Percentiles rank a stretch among this genome's conserved stretches.
Conservation (phyloP, 2,113 vertebrate genomes). For the Porphyrio hochstetteri region DNA sequence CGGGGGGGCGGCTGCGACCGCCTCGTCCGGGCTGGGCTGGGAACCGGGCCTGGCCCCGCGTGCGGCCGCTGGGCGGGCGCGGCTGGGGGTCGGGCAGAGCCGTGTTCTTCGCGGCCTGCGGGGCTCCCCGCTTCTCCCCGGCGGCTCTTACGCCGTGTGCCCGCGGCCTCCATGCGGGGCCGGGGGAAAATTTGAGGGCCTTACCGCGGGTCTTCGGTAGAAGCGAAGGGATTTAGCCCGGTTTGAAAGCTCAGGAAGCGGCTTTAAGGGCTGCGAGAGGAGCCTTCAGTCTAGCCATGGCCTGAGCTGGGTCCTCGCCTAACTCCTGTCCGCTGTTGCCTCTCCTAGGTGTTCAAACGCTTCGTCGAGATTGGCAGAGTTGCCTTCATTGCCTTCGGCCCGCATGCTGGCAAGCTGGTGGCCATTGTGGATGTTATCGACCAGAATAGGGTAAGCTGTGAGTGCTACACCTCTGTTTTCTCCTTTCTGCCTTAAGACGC, state of each 20-base stretch:
- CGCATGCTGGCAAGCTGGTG: slow-evolving; percentile 91
- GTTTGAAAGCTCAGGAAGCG: too few species aligned
- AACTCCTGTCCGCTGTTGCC: accelerated
- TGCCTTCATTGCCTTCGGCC: slow-evolving; percentile 91
- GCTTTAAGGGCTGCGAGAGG: too few species aligned
- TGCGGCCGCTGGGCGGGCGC: not conserved
- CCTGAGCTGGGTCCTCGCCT: accelerated
- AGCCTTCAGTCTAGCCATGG: accelerated
- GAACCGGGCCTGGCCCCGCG: not conserved
- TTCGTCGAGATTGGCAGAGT: slow-evolving; percentile 95
- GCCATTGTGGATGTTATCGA: slow-evolving; percentile 97
- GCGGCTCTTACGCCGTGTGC: too few species aligned
- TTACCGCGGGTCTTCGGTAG: not conserved
- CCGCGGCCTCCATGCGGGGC: not conserved
- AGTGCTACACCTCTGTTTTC: accelerated
- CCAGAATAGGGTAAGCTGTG: slow-evolving; percentile 87
- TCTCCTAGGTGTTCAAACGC: slow-evolving; percentile 90
- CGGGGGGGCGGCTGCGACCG: too few species aligned
- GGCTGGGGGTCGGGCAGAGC: not conserved
- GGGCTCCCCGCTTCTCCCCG: not conserved
- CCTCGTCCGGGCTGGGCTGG: not conserved
- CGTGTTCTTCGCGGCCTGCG: too few species aligned
- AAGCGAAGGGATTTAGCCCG: accelerated
- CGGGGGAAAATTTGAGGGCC: accelerated
- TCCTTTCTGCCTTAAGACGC: not conserved